Evolutionary conservation across 2,888 invertebrate genomes (phyloP), one percentile per base, ranked within the genome.

Genomic region (Sympetrum striolatum): DNA sequence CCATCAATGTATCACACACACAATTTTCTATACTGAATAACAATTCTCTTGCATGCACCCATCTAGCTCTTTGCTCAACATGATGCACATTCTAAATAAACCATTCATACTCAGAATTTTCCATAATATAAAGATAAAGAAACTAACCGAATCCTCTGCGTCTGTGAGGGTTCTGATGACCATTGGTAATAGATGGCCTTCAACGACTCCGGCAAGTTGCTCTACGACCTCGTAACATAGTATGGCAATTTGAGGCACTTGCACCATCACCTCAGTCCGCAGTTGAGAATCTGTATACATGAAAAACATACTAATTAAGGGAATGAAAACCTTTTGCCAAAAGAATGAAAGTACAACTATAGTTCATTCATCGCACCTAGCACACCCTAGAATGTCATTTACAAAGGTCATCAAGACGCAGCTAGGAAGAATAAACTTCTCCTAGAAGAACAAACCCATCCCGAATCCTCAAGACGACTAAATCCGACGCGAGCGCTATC

Each of bases 221-320:
- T 94, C 93, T 64, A 94, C 93, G 91, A 94, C 94, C 92, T 95
- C 95, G 92, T 95, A 94, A 91, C 96, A 96, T 92, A 95, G 95
- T 92, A 95, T 94, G 22, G 96, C 96, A 91, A 96, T 94, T 92
- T 96, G 95, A 12, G 96, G 96, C 90, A 97, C 94, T 92, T 96
- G 96, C 92, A 96, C 96, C 93, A 96, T 95, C 92, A 96, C 93
- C 92, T 96, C 96, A 39, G 91, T 94, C 93, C 39, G 95, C 94
- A 92, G 96, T 96, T 96, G 94, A 60, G 95, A 93, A 80, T 90
- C 53, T 39, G 8, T n/a, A 64, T 1, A n/a, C 22, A 22, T 64
- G 64, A 22, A 18, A 64, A 64, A 64, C 22, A 64, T 64, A n/a
- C 22, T n/a, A 64, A n/a, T 18, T 25, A 64, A 64, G 22, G 4